These are phyloP conservation scores for Emydura subglobosa DNA, from an alignment of 2,113 vertebrate species.

Conservation along the genomic window DNA sequence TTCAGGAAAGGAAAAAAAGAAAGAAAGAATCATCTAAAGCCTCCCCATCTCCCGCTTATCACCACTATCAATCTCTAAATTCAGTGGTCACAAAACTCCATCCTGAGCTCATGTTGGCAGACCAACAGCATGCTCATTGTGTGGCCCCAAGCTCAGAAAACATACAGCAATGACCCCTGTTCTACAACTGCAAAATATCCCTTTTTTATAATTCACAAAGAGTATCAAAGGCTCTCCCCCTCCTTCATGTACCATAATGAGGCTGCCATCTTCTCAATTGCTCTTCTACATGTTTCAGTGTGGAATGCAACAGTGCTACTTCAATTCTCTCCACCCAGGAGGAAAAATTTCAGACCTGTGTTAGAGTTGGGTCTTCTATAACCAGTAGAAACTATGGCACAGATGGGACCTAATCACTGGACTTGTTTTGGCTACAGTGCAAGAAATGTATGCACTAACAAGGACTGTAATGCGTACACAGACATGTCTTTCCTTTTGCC, in stretches of 20 bases:
- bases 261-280: neutral
- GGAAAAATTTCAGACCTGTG: no score
- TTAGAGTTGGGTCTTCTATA: no score
- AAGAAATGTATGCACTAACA: no score
- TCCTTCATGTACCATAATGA: neutral
- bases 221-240: neutral
- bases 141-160: neutral
- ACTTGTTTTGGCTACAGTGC: no score
- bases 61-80: neutral
- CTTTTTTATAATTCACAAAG: accelerated
- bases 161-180: accelerated
- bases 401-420: no score
- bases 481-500: no score
- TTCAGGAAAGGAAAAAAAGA: neutral
- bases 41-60: neutral
- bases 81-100: neutral
- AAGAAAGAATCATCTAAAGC: neutral
- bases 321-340: neutral
- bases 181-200: neutral
- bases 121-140: neutral
- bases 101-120: neutral
- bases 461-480: no score
- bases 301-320: neutral
- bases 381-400: no score
- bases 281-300: neutral